Conservation (phyloP, 2,113 vertebrate species). For the Chauna torquata region DNA sequence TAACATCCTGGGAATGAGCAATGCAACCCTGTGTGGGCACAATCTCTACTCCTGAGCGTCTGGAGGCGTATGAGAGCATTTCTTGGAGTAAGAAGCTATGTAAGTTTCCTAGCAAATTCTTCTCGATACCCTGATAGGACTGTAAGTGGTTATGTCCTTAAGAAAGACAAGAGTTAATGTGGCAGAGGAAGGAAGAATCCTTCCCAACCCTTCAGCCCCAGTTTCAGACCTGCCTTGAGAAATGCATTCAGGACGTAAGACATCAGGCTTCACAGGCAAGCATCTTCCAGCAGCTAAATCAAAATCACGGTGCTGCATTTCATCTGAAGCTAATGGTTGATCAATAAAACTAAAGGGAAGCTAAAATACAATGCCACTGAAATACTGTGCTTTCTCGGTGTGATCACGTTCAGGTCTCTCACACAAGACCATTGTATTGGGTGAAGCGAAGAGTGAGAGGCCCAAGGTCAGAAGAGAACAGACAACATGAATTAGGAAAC, state of each 20-base stretch:
- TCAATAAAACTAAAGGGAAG: background rate
- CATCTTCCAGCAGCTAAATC: background rate
- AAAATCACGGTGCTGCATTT: background rate
- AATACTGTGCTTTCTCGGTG: background rate
- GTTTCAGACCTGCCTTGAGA: background rate
- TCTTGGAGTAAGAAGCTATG: background rate
- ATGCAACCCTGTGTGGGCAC: background rate
- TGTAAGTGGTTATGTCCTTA: background rate
- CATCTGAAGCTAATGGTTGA: background rate
- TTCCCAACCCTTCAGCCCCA: background rate
- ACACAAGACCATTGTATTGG: background rate
- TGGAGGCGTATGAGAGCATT: background rate
- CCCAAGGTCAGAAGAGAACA: background rate
- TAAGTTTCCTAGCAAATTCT: background rate
- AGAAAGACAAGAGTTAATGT: background rate
- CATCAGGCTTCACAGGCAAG: background rate
- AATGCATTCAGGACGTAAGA: background rate
- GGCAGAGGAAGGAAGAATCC: background rate
- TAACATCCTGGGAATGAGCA: conserved; percentile 35
- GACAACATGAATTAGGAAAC: background rate
- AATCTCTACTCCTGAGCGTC: background rate
- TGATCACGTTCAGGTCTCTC: background rate
- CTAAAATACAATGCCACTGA: background rate
- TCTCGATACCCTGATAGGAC: background rate
- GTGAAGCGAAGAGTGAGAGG: background rate